These are phyloP conservation scores for Ploceus nigricollis DNA, from an alignment of 2,113 vertebrate species.

Conservation along the genomic window DNA sequence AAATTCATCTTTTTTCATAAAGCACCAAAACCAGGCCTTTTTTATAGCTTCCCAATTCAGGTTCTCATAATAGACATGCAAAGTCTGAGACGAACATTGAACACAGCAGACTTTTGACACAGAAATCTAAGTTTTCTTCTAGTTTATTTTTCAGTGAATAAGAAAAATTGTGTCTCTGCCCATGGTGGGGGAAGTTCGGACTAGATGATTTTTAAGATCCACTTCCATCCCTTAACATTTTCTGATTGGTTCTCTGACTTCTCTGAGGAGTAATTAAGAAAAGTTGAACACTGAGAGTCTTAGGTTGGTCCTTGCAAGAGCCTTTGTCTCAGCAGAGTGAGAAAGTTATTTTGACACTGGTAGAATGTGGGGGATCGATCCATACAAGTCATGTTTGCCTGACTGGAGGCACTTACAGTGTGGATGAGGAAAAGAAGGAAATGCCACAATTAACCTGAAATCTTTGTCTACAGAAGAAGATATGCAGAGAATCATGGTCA, in stretches of 20 bases:
- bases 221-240: neutral
- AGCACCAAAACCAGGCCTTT: neutral
- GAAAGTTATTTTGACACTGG: neutral
- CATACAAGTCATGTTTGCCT: neutral
- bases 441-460: neutral
- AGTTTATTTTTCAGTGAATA: neutral
- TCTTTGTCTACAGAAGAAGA: neutral
- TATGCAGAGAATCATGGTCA: fast-evolving
- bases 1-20: neutral
- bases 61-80: neutral
- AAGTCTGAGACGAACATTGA: neutral
- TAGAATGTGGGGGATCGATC: neutral
- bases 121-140: neutral
- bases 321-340: neutral
- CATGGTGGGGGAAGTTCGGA: fast-evolving
- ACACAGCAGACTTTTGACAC: neutral
- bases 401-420: fast-evolving
- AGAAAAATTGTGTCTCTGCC: neutral
- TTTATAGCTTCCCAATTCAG: neutral
- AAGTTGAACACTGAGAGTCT: neutral
- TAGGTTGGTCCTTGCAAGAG: neutral
- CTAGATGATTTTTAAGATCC: neutral
- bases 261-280: neutral
- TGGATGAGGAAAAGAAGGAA: neutral
- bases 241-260: neutral